Evolutionary conservation across 2,888 invertebrate species (phyloP).

Genomic region (Steromphala cineraria): DNA sequence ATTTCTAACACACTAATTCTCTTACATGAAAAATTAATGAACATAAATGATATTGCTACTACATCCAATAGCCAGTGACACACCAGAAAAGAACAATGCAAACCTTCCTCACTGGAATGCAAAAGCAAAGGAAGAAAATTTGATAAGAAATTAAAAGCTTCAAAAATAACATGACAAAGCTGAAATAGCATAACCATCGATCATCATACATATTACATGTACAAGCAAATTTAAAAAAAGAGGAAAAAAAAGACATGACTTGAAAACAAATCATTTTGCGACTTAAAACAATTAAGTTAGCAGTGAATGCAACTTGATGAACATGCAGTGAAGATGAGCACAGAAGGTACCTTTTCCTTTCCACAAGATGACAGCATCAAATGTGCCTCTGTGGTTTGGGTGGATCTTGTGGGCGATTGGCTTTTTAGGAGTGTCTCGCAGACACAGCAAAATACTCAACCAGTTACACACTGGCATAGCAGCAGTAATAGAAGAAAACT

Average conservation of each 20-base stretch:
- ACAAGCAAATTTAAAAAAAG: neutral
- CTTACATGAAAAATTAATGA: too few species aligned
- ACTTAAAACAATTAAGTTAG: too few species aligned
- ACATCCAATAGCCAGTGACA: neutral
- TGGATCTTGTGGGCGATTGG: conserved; percentile 63
- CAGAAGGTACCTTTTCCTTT: conserved; percentile 66
- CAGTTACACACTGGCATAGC: conserved; percentile 66
- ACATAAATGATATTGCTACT: too few species aligned
- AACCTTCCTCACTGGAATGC: conserved; percentile 16
- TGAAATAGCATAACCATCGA: neutral
- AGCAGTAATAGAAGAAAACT: conserved; percentile 1
- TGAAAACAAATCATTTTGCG: too few species aligned
- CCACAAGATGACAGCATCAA: conserved; percentile 72
- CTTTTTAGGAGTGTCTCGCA: conserved; percentile 61
- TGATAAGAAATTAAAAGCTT: neutral
- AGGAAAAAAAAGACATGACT: neutral
- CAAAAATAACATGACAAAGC: neutral
- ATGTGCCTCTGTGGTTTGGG: conserved; percentile 62
- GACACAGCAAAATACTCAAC: conserved; percentile 70
- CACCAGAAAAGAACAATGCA: neutral
- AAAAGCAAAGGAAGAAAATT: neutral
- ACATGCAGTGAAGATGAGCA: neutral
- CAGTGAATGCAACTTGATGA: neutral
- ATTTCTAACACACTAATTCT: too few species aligned
- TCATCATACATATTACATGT: neutral